Conservation (phyloP, 2,888 invertebrate genomes). For the Villa cingulata region DNA sequence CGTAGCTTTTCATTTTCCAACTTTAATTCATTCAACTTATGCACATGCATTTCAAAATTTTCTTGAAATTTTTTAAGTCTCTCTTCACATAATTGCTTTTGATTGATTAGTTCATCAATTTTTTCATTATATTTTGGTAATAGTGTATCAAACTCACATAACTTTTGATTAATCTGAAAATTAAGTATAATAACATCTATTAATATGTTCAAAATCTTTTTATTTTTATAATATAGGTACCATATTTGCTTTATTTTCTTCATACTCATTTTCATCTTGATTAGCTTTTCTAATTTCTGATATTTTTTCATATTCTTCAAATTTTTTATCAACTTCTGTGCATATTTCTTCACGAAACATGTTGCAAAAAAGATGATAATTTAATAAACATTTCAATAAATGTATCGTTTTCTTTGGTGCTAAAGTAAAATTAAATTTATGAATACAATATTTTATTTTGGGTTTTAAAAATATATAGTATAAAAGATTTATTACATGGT, state of each 20-base stretch:
- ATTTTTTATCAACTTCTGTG: not conserved
- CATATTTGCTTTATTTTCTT: not conserved
- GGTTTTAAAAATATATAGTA: no score
- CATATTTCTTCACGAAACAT: not conserved
- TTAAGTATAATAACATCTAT: no score
- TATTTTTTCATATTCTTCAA: not conserved
- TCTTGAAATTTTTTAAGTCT: not conserved
- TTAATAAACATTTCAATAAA: constrained; percentile 5
- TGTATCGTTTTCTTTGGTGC: constrained; percentile 9
- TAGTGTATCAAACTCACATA: not conserved
- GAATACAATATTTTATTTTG: no score
- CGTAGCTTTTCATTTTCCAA: not conserved
- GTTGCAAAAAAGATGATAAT: not conserved
- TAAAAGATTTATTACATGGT: not conserved
- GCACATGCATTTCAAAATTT: not conserved
- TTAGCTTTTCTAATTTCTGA: not conserved
- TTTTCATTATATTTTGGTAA: not conserved
- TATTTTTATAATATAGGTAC: no score
- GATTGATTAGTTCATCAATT: not conserved
- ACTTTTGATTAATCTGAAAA: not conserved
- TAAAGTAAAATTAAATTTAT: not conserved
- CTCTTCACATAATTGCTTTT: not conserved
- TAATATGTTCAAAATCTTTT: not conserved
- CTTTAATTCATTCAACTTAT: not conserved
- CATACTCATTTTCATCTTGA: not conserved